Conservation (phyloP, 2,113 vertebrate species). For the Eulemur rufifrons region DNA sequence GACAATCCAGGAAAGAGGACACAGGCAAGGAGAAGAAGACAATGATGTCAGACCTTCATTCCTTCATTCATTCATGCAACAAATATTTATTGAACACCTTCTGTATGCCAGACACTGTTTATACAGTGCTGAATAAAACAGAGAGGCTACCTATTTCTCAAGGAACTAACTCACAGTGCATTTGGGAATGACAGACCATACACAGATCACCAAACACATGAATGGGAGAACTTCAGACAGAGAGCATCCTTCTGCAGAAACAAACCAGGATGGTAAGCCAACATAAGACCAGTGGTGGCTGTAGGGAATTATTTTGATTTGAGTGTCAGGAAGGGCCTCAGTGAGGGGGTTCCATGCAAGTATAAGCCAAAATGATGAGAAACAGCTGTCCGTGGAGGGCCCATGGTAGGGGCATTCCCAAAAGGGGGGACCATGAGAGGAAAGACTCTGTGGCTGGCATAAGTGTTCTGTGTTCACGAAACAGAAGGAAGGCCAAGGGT, state of each 20-base stretch:
- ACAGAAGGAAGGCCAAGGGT: neutral
- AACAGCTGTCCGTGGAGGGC: neutral
- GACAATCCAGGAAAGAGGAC: neutral
- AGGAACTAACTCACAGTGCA: neutral
- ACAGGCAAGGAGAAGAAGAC: neutral
- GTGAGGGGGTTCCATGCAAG: neutral
- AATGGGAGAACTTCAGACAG: neutral
- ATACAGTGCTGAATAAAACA: neutral
- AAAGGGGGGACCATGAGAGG: accelerated
- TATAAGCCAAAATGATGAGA: neutral
- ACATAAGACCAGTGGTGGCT: accelerated
- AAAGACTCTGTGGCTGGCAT: neutral
- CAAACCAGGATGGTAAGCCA: neutral
- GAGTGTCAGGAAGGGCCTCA: neutral
- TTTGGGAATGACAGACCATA: neutral
- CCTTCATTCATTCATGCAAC: neutral
- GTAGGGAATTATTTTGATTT: neutral
- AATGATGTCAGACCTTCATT: neutral
- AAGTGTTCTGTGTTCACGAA: neutral
- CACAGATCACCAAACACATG: neutral
- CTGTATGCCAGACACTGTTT: neutral
- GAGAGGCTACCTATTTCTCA: neutral
- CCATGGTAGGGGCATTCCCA: too few species aligned
- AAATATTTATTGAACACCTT: neutral
- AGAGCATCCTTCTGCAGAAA: neutral